phyloP scores from a whole-genome alignment of 2,888 invertebrate species.

The Ennomos erosarius region DNA sequence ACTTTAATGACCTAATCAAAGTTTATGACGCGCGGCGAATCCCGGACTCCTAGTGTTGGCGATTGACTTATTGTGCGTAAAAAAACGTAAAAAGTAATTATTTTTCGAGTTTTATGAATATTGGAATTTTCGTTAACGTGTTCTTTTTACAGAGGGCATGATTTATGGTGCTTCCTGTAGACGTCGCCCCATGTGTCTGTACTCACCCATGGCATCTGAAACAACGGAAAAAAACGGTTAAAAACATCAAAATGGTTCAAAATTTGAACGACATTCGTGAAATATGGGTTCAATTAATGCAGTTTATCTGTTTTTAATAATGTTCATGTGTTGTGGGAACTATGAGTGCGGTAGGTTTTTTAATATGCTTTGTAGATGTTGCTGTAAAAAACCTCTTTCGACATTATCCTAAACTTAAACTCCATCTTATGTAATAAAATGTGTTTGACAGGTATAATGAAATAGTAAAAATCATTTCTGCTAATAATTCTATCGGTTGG shows the following conservation, averaged over 20 bases:
- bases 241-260: slow-evolving; percentile 35
- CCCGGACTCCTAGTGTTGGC: slow-evolving; percentile 83
- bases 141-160: slow-evolving; percentile 70
- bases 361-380: no score
- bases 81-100: slow-evolving; percentile 67
- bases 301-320: slow-evolving; percentile 38
- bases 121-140: slow-evolving; percentile 77
- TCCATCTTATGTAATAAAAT: no score
- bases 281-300: slow-evolving; percentile 40
- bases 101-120: slow-evolving; percentile 82
- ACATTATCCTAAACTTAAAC: no score
- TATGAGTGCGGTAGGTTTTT: neutral
- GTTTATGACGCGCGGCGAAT: slow-evolving; percentile 84
- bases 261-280: slow-evolving; percentile 22
- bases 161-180: slow-evolving; percentile 74
- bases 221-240: slow-evolving; percentile 79
- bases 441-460: no score
- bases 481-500: no score
- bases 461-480: no score
- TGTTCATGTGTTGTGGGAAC: slow-evolving; percentile 33
- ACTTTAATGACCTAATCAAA: slow-evolving; percentile 85
- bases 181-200: slow-evolving; percentile 41
- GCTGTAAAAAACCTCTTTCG: no score
- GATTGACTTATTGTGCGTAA: slow-evolving; percentile 80
- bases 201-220: slow-evolving; percentile 94